These are phyloP conservation scores for Echeneis naucrates DNA, from an alignment of 2,797 vertebrate genomes.

Conservation along the genomic window DNA sequence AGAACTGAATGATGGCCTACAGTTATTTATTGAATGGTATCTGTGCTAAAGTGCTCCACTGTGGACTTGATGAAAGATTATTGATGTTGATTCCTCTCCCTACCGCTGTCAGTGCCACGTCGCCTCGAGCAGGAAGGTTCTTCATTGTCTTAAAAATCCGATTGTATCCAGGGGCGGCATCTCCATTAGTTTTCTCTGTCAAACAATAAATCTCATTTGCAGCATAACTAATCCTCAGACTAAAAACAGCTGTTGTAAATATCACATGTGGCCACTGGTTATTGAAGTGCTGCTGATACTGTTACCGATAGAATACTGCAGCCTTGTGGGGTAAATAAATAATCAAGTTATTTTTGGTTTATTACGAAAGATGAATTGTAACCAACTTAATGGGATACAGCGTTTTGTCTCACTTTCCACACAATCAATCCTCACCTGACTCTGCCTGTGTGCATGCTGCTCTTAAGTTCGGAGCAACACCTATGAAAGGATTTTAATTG, in stretches of 20 bases:
- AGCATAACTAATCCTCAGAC: conserved; percentile 78
- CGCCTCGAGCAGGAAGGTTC: conserved; percentile 79
- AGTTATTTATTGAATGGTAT: conserved; percentile 85
- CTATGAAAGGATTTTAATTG: conserved; percentile 79
- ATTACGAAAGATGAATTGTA: conserved; percentile 56
- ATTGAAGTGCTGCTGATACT: conserved; percentile 49
- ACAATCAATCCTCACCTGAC: conserved; percentile 45
- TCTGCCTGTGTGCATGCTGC: conserved; percentile 10
- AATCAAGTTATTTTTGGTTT: conserved; percentile 50
- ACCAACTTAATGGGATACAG: conserved; percentile 33
- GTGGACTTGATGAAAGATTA: conserved; percentile 87
- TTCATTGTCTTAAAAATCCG: conserved; percentile 85
- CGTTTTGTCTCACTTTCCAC: conserved; percentile 23
- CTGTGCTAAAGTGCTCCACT: conserved; percentile 75
- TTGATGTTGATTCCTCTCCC: conserved; percentile 85
- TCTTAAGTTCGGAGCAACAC: conserved; percentile 35
- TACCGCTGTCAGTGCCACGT: conserved; percentile 78
- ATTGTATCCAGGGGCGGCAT: conserved; percentile 77
- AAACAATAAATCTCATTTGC: conserved; percentile 83
- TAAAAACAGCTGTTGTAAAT: conserved; percentile 67
- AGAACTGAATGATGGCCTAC: conserved; percentile 79
- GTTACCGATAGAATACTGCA: conserved; percentile 40
- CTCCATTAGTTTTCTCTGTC: conserved; percentile 76
- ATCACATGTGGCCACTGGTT: conserved; percentile 60
- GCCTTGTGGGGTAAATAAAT: conserved; percentile 33